These are phyloP conservation scores for Dinothrombium tinctorium DNA, from an alignment of 1,140 invertebrate genomes.

Conservation along the genomic window DNA sequence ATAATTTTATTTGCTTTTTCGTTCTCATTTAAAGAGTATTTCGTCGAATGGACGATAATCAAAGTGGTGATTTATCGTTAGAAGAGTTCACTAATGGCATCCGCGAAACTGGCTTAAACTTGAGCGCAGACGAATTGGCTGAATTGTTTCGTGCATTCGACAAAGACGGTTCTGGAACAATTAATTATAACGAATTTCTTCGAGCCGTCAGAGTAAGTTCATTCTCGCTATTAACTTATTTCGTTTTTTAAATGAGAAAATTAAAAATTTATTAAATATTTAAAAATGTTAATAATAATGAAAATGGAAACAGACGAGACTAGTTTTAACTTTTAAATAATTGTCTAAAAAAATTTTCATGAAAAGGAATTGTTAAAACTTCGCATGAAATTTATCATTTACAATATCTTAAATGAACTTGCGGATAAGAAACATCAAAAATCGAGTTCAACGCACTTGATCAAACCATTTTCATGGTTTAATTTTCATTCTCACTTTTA, in stretches of 20 bases:
- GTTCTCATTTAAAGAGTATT: constrained; percentile 38
- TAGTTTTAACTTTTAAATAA: no score
- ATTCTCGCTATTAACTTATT: background rate
- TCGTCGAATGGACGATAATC: constrained; percentile 75
- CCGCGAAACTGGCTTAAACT: constrained; percentile 45
- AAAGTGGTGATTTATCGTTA: constrained; percentile 49
- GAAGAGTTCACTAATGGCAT: constrained; percentile 65
- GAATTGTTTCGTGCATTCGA: constrained; percentile 53
- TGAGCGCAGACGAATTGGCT: constrained; percentile 37
- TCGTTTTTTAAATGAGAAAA: constrained; percentile 1
- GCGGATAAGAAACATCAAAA: no score
- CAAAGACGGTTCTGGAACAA: constrained; percentile 48
- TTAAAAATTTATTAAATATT: background rate
- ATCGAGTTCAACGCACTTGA: no score
- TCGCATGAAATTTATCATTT: no score
- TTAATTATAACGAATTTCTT: constrained; percentile 75
- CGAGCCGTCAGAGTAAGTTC: constrained; percentile 44
- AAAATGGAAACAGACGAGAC: no score
- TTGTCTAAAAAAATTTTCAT: background rate
- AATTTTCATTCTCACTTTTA: no score
- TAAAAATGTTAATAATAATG: no score
- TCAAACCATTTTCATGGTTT: no score
- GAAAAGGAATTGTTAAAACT: no score
- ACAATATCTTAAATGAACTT: no score
- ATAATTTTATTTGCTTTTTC: background rate